Percentiles rank a stretch among this genome's conserved stretches.
phyloP scores from a whole-genome alignment of 2,888 invertebrate species.

The Litoditis marina region DNA sequence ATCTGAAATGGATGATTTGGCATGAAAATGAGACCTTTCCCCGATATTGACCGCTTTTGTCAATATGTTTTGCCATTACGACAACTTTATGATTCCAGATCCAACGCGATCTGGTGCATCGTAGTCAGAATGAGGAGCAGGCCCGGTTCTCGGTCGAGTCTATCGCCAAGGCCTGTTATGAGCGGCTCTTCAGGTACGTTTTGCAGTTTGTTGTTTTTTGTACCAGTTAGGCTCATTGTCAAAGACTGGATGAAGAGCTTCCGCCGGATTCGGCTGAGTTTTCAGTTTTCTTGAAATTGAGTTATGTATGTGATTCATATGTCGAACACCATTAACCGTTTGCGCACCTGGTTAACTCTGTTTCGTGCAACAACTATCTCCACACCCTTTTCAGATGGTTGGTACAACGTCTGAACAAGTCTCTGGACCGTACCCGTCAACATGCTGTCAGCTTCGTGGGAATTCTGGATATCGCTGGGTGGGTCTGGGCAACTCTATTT shows the following conservation, averaged over 20 bases:
- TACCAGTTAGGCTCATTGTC: neutral
- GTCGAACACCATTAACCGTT: neutral
- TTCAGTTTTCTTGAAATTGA: no score
- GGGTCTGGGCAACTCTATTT: no score
- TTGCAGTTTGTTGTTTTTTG: neutral
- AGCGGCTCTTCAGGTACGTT: slow-evolving; percentile 81
- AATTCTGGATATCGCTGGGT: slow-evolving; percentile 98
- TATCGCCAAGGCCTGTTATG: slow-evolving; percentile 95
- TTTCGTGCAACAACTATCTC: no score
- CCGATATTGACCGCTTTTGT: no score
- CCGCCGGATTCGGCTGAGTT: no score
- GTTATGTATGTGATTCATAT: no score
- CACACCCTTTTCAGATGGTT: slow-evolving; percentile 66
- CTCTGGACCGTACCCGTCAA: slow-evolving; percentile 89
- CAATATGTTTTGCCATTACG: no score
- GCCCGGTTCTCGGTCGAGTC: slow-evolving; percentile 96
- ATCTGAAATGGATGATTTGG: no score
- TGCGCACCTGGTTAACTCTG: slow-evolving; percentile 84
- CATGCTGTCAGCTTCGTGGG: slow-evolving; percentile 98
- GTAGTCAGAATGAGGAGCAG: slow-evolving; percentile 96
- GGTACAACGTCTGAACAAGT: slow-evolving; percentile 67
- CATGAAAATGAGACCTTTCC: no score
- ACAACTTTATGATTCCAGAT: slow-evolving; percentile 66
- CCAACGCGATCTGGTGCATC: slow-evolving; percentile 92
- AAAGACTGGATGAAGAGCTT: no score